phyloP scores from a whole-genome alignment of 2,888 invertebrate species.

The Heliconius ethilla region DNA sequence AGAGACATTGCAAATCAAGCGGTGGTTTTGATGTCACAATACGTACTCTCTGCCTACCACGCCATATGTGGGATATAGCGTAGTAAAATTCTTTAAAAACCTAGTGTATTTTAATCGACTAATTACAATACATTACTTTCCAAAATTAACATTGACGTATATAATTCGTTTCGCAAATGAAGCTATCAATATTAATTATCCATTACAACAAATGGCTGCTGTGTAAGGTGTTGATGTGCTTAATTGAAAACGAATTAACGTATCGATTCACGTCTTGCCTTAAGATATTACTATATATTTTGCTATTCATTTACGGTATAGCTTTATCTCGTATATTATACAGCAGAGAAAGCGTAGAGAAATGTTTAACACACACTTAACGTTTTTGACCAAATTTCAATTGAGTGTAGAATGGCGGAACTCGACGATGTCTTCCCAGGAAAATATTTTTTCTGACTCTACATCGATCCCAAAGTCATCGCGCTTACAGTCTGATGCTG shows the following conservation, averaged over 20 bases:
- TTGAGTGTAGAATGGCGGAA: neutral
- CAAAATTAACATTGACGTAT: constrained; percentile 1
- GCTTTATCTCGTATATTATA: neutral
- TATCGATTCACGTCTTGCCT: constrained; percentile 43
- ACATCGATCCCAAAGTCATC: no score
- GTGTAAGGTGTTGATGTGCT: constrained; percentile 48
- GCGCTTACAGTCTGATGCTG: no score
- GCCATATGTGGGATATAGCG: neutral
- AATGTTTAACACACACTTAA: no score
- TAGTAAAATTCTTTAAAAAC: neutral
- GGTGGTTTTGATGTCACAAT: neutral
- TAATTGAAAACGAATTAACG: constrained; percentile 49
- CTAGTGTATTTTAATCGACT: neutral
- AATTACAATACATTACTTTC: neutral
- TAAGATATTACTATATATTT: constrained; percentile 5
- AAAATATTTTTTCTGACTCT: no score
- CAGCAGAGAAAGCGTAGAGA: neutral
- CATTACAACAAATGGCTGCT: constrained; percentile 57
- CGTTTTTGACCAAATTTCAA: no score
- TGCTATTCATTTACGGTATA: neutral
- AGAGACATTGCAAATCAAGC: no score
- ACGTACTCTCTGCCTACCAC: neutral
- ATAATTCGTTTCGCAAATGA: constrained; percentile 40
- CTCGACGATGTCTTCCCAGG: neutral
- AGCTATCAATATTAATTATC: constrained; percentile 68